phyloP scores from a whole-genome alignment of 2,797 vertebrate species.

The Malacoctenus gilli region DNA sequence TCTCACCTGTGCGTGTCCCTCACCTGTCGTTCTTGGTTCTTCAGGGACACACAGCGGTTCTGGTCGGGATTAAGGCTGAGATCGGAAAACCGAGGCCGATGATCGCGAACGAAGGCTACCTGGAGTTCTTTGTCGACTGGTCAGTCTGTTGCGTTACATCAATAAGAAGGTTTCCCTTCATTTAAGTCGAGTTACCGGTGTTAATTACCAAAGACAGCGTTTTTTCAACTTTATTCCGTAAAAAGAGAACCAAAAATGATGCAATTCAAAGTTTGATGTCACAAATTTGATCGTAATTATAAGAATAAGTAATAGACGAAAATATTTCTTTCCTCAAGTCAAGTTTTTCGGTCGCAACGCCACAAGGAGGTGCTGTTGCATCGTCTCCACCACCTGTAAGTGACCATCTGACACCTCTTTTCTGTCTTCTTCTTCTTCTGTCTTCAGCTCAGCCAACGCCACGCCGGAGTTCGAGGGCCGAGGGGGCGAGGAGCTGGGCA shows the following conservation, averaged over 20 bases:
- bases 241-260: too few species aligned
- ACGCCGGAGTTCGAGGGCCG: slow-evolving; percentile 96
- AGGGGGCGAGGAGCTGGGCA: slow-evolving; percentile 94
- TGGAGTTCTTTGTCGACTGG: slow-evolving; percentile 81
- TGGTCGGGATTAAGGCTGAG: slow-evolving; percentile 96
- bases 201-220: too few species aligned
- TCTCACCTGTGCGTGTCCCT: too few species aligned
- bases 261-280: too few species aligned
- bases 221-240: too few species aligned
- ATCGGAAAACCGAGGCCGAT: slow-evolving; percentile 87
- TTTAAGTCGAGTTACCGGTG: too few species aligned
- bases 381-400: neutral
- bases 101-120: slow-evolving; percentile 65
- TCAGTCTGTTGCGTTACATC: slow-evolving; percentile 38
- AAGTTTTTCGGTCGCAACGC: too few species aligned
- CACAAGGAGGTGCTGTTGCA: neutral
- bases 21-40: neutral
- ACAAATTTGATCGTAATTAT: too few species aligned
- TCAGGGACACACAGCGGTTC: slow-evolving; percentile 94
- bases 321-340: too few species aligned
- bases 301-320: too few species aligned
- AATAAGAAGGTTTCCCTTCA: too few species aligned
- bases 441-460: slow-evolving; percentile 91
- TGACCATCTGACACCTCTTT: too few species aligned
- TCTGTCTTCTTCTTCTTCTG: slow-evolving; percentile 9